Evolutionary conservation across 2,888 invertebrate genomes (phyloP).

Genomic region (Heterodera filipjevi): DNA sequence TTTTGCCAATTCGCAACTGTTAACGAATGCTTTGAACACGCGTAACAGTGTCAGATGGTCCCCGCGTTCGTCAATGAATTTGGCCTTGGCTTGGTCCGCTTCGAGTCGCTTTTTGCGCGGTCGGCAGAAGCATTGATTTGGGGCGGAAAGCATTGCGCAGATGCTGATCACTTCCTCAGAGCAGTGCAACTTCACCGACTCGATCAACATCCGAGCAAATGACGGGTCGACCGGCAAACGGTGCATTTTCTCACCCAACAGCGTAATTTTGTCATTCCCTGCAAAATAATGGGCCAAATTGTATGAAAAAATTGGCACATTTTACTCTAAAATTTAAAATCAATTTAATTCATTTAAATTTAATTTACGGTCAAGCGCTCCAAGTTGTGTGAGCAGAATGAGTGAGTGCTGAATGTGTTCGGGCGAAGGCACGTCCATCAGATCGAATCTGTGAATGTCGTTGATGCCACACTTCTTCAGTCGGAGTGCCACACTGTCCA

Average conservation of each 20-base stretch:
- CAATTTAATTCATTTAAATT: not conserved
- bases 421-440: constrained; percentile 99
- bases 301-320: too few species aligned
- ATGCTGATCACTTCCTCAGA: constrained; percentile 98
- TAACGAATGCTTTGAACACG: constrained; percentile 99
- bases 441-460: constrained; percentile 98
- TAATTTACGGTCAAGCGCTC: constrained; percentile 81
- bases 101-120: constrained; percentile 94
- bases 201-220: constrained; percentile 90
- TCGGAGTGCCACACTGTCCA: constrained; percentile 95
- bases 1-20: constrained; percentile 75
- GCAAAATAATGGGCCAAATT: not conserved
- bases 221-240: constrained; percentile 99
- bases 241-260: constrained; percentile 98
- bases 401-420: constrained; percentile 98
- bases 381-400: constrained; percentile 80
- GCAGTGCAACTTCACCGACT: constrained; percentile 95
- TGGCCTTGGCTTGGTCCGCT: constrained; percentile 96
- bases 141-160: constrained; percentile 78
- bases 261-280: constrained; percentile 88
- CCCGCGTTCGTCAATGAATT: constrained; percentile 98
- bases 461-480: constrained; percentile 97
- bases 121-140: constrained; percentile 93
- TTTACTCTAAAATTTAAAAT: too few species aligned
- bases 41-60: constrained; percentile 97